Conservation (phyloP, 1,140 invertebrate genomes). For the Phymorhynchus buccinoides region DNA sequence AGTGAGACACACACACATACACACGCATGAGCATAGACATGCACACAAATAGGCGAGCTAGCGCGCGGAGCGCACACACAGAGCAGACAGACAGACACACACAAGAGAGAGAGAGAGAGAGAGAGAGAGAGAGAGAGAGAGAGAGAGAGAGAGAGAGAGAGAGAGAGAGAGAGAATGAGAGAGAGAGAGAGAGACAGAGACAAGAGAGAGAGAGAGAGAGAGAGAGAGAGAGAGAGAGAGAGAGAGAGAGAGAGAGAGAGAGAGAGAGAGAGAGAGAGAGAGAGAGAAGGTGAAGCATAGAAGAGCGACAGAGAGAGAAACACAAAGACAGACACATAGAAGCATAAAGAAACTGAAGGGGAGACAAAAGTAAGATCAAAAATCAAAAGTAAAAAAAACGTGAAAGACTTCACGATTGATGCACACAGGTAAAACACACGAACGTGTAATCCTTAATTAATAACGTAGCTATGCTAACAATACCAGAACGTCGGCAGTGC, state of each 20-base stretch:
- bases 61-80: not conserved
- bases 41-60: not conserved
- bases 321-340: not conserved
- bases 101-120: too few species aligned
- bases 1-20: conserved; percentile 6
- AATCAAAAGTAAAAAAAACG: too few species aligned
- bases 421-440: too few species aligned
- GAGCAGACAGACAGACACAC: too few species aligned
- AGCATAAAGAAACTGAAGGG: not conserved
- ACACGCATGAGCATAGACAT: not conserved
- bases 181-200: not conserved
- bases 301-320: not conserved
- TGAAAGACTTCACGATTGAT: too few species aligned
- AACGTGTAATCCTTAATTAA: too few species aligned
- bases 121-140: too few species aligned
- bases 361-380: not conserved
- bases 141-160: not conserved
- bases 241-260: not conserved
- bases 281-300: not conserved
- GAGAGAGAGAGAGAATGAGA: not conserved
- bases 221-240: not conserved
- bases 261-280: not conserved
- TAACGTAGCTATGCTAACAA: not conserved
- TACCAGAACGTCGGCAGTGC: conserved; percentile 37
- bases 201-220: not conserved